phyloP scores from a whole-genome alignment of 2,888 invertebrate genomes.

The Sialis fuliginosa region DNA sequence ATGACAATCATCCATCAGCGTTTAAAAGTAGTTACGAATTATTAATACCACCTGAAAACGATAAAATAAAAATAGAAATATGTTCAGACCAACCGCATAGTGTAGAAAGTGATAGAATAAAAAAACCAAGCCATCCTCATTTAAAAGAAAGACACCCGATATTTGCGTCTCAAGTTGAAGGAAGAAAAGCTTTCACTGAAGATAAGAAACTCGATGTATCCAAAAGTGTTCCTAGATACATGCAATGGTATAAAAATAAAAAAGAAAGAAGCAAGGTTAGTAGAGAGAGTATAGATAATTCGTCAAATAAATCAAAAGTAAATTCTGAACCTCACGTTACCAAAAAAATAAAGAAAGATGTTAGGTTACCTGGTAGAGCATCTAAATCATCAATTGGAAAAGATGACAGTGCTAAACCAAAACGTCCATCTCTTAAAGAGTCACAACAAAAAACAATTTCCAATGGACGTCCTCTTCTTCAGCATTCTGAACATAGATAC shows the following conservation, averaged over 20 bases:
- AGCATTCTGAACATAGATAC: slow-evolving; percentile 63
- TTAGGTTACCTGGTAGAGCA: background rate
- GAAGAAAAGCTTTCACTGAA: slow-evolving; percentile 15
- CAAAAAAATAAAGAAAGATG: background rate
- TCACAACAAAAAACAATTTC: background rate
- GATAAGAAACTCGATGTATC: slow-evolving; percentile 17
- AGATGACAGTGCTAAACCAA: background rate
- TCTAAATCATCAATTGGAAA: background rate
- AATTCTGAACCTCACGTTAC: background rate
- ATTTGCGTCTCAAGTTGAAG: slow-evolving; percentile 15
- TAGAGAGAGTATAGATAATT: slow-evolving; percentile 11
- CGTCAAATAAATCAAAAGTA: background rate
- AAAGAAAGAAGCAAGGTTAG: slow-evolving; percentile 28
- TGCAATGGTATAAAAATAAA: slow-evolving; percentile 61
- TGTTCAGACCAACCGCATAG: slow-evolving; percentile 3
- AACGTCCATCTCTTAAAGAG: background rate
- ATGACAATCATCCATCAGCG: slow-evolving; percentile 6
- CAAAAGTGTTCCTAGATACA: slow-evolving; percentile 46
- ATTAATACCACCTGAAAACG: background rate
- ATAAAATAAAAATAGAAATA: slow-evolving; percentile 2
- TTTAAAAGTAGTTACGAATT: slow-evolving; percentile 1
- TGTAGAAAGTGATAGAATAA: slow-evolving; percentile 2
- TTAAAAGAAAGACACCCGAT: slow-evolving; percentile 16
- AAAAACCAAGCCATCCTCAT: slow-evolving; percentile 9
- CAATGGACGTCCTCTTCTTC: slow-evolving; percentile 42